A percentile compares a stretch with the other conserved stretches of the same genome.
These are phyloP conservation scores for Lepus americanus DNA, from an alignment of 2,113 vertebrate genomes.

Conservation along the genomic window DNA sequence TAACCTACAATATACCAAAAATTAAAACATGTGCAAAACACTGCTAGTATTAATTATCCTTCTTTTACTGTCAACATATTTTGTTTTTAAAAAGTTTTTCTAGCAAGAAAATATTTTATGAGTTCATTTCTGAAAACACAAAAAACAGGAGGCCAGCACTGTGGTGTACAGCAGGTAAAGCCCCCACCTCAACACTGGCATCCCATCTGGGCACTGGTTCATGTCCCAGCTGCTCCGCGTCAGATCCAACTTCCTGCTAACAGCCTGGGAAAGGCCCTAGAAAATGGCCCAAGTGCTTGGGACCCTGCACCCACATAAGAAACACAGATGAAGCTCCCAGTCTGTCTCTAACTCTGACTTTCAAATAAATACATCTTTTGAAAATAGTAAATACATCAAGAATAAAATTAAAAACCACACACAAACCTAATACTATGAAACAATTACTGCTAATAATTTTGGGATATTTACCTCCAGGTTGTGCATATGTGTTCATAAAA, in stretches of 20 bases:
- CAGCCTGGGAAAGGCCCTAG: too few relatives aligned
- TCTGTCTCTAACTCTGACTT: too few relatives aligned
- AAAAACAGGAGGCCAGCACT: not conserved
- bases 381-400: not conserved
- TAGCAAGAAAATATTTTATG: not conserved
- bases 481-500: constrained; percentile 30
- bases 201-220: too few relatives aligned
- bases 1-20: not conserved
- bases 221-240: too few relatives aligned
- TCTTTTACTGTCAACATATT: not conserved
- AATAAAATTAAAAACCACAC: constrained; percentile 31
- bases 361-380: too few relatives aligned
- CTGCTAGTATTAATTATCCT: not conserved
- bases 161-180: too few relatives aligned
- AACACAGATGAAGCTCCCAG: too few relatives aligned
- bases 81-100: not conserved
- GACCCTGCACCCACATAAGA: too few relatives aligned
- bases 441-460: constrained; percentile 33
- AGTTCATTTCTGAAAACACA: constrained; percentile 8
- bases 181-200: too few relatives aligned
- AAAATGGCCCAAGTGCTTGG: too few relatives aligned
- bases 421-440: not conserved
- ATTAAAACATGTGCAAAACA: not conserved
- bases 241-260: too few relatives aligned
- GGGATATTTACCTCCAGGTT: not conserved